Conservation (phyloP, 2,888 invertebrate species). For the Campaea margaritaria region DNA sequence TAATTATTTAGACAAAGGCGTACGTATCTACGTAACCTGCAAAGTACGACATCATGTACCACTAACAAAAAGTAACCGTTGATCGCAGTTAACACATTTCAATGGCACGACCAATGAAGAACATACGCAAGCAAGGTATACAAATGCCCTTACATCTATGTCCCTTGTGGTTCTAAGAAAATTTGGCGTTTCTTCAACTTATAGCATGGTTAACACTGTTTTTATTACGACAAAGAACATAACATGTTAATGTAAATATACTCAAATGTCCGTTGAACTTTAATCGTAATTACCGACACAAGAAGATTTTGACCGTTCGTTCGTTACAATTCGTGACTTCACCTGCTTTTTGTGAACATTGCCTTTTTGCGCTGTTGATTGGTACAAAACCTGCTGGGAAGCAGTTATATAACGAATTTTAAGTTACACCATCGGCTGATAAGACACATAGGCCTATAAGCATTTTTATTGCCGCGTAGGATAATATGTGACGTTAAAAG, state of each 20-base stretch:
- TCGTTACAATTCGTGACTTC: constrained; percentile 54
- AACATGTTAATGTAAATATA: constrained; percentile 16
- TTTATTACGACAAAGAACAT: constrained; percentile 1
- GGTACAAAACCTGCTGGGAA: constrained; percentile 33
- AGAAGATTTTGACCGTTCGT: constrained; percentile 46
- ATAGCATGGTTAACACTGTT: neutral
- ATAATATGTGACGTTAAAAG: no score
- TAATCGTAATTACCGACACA: constrained; percentile 49
- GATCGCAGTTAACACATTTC: constrained; percentile 26
- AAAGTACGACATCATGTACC: constrained; percentile 10
- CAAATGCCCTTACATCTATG: neutral
- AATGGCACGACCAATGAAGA: constrained; percentile 44
- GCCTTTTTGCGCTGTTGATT: constrained; percentile 35
- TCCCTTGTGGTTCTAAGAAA: constrained; percentile 1
- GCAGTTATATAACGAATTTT: constrained; percentile 34
- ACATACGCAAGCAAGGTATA: neutral
- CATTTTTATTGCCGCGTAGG: neutral
- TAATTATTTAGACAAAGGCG: no score
- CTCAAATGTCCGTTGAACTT: constrained; percentile 59
- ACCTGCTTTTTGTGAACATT: constrained; percentile 51
- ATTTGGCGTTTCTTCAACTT: neutral
- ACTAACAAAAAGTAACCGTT: constrained; percentile 13
- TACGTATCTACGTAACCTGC: neutral
- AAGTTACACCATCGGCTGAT: neutral
- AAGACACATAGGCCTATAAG: neutral